Percentiles rank a stretch among this genome's conserved stretches.
phyloP scores from a whole-genome alignment of 2,113 vertebrate species.

The Cygnus buccinator region DNA sequence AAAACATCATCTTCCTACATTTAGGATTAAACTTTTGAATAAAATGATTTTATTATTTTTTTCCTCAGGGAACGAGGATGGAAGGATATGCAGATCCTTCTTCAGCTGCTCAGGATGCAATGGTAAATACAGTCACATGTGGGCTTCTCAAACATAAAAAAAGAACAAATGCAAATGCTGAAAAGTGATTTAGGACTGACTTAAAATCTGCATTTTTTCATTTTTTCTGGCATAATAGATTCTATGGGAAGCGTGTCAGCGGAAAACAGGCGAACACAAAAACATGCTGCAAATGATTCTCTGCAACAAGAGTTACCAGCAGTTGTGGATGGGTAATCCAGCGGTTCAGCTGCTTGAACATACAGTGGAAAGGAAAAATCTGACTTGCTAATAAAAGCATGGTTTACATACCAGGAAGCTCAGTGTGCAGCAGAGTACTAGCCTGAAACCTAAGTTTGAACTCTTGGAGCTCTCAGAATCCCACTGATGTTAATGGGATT shows the following conservation, averaged over 20 bases:
- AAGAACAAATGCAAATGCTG: neutral
- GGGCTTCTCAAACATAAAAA: neutral
- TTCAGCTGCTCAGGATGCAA: constrained; percentile 78
- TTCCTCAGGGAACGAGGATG: constrained; percentile 75
- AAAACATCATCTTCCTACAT: neutral
- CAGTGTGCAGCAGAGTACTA: neutral
- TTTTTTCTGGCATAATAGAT: constrained; percentile 54
- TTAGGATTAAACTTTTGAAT: neutral
- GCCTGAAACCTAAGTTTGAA: neutral
- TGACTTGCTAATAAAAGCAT: neutral
- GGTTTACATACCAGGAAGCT: neutral
- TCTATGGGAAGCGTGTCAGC: constrained; percentile 83
- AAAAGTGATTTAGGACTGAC: neutral
- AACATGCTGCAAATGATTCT: constrained; percentile 81
- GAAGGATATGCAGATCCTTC: constrained; percentile 78
- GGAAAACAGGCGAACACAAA: constrained; percentile 80
- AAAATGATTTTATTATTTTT: neutral
- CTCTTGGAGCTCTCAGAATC: neutral
- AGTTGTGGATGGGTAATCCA: constrained; percentile 81
- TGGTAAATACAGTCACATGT: constrained; percentile 65
- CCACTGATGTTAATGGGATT: neutral
- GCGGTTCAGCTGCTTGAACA: neutral
- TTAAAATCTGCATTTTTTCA: neutral
- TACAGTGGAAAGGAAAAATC: neutral
- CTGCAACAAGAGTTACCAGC: constrained; percentile 81